Conservation (phyloP, 2,113 vertebrate species). For the Prionailurus bengalensis region DNA sequence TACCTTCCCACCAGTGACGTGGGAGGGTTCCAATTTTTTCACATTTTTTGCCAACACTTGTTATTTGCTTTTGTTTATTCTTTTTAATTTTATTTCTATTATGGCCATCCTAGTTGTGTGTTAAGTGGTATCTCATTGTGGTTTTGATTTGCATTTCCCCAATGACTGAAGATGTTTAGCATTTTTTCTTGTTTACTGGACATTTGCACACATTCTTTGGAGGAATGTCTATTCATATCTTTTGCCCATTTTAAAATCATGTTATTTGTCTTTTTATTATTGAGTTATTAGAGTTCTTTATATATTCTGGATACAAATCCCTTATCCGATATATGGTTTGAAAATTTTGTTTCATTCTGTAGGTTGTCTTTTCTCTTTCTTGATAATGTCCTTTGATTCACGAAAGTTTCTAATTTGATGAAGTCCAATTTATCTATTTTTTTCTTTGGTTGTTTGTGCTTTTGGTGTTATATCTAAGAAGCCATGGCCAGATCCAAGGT, state of each 20-base stretch:
- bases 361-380: constrained; percentile 12
- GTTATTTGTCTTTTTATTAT: constrained; percentile 25
- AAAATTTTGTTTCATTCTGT: constrained; percentile 14
- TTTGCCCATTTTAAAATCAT: constrained; percentile 25
- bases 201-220: constrained; percentile 41
- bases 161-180: not conserved
- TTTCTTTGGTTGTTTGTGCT: constrained; percentile 22
- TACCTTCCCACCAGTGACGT: not conserved
- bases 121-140: not conserved
- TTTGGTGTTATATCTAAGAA: constrained; percentile 34
- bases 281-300: constrained; percentile 13
- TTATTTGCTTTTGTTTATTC: not conserved
- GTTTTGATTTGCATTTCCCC: constrained; percentile 37
- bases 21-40: constrained; percentile 3
- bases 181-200: constrained; percentile 2
- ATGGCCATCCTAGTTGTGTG: not conserved
- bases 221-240: not conserved
- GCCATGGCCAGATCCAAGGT: not conserved
- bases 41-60: not conserved
- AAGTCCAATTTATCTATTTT: not conserved
- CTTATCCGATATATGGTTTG: constrained; percentile 1
- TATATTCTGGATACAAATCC: constrained; percentile 25
- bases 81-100: constrained; percentile 11
- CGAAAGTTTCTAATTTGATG: not conserved
- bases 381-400: not conserved